Conservation (phyloP, 2,888 invertebrate species). For the Gibbula magus region DNA sequence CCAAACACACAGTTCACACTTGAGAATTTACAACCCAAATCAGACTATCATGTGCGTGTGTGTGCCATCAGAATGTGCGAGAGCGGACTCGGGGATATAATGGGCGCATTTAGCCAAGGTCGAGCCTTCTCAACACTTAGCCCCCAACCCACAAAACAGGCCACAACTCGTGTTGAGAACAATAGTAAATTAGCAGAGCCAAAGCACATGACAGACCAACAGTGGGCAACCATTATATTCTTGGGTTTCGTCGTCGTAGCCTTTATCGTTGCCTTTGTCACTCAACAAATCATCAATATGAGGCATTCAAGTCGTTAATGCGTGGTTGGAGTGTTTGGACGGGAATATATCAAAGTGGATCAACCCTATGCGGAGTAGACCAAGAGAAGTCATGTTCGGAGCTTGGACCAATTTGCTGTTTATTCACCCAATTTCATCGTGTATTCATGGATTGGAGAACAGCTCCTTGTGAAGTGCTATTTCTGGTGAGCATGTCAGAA, state of each 20-base stretch:
- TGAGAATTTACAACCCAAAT: slow-evolving; percentile 83
- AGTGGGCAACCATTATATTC: slow-evolving; percentile 82
- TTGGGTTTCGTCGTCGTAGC: slow-evolving; percentile 80
- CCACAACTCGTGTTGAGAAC: slow-evolving; percentile 40
- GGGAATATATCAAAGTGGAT: too few species aligned
- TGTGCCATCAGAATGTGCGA: slow-evolving; percentile 83
- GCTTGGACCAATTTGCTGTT: too few species aligned
- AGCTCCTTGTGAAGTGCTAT: neutral
- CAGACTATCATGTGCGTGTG: slow-evolving; percentile 86
- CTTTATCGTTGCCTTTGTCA: slow-evolving; percentile 80
- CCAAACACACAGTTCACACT: slow-evolving; percentile 77
- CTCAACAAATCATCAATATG: slow-evolving; percentile 75
- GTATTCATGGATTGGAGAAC: too few species aligned
- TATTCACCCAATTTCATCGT: neutral
- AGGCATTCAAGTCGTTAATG: slow-evolving; percentile 15
- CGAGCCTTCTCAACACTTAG: slow-evolving; percentile 79
- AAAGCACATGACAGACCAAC: slow-evolving; percentile 78
- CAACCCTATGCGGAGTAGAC: too few species aligned
- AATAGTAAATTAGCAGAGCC: slow-evolving; percentile 52
- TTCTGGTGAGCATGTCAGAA: too few species aligned
- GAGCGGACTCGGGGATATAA: slow-evolving; percentile 78
- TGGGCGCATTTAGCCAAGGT: slow-evolving; percentile 84
- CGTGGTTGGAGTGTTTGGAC: neutral
- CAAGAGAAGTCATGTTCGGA: too few species aligned
- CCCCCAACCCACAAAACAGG: slow-evolving; percentile 58